Conservation (phyloP, 2,888 invertebrate species). For the Habroteleia sp. region DNA sequence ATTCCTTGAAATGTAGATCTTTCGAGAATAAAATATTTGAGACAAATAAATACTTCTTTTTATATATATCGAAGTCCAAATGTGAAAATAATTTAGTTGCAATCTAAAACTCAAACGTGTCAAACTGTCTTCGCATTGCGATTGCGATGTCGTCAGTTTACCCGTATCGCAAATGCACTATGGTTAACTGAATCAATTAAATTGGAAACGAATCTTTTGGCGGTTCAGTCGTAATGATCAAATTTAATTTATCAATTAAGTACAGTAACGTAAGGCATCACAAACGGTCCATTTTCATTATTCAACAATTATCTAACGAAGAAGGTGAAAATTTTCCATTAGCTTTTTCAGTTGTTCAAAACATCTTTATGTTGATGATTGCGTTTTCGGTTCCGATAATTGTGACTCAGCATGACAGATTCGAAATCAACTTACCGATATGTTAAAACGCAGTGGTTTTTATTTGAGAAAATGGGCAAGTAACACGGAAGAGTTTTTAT, state of each 20-base stretch:
- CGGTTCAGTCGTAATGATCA: not conserved
- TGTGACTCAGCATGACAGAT: not conserved
- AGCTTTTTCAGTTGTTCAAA: not conserved
- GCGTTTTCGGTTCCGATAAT: not conserved
- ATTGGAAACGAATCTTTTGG: not conserved
- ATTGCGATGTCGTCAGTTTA: too few species aligned
- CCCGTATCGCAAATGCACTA: too few species aligned
- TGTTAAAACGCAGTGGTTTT: not conserved
- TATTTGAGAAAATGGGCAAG: constrained; percentile 6
- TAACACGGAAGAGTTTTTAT: not conserved
- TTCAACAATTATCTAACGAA: not conserved
- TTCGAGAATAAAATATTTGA: too few species aligned
- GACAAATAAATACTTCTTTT: too few species aligned
- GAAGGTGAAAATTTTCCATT: constrained; percentile 3
- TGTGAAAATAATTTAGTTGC: too few species aligned
- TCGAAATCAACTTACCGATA: not conserved
- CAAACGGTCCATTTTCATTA: not conserved
- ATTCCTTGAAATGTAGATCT: too few species aligned
- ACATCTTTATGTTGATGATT: constrained; percentile 7
- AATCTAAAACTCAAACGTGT: too few species aligned
- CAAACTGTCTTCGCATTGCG: too few species aligned
- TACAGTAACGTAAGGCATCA: constrained; percentile 2
- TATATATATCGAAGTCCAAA: too few species aligned
- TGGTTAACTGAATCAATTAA: too few species aligned
- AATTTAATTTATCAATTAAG: not conserved